phyloP scores from a whole-genome alignment of 2,888 invertebrate species.

The Drosophila paramelanica region DNA sequence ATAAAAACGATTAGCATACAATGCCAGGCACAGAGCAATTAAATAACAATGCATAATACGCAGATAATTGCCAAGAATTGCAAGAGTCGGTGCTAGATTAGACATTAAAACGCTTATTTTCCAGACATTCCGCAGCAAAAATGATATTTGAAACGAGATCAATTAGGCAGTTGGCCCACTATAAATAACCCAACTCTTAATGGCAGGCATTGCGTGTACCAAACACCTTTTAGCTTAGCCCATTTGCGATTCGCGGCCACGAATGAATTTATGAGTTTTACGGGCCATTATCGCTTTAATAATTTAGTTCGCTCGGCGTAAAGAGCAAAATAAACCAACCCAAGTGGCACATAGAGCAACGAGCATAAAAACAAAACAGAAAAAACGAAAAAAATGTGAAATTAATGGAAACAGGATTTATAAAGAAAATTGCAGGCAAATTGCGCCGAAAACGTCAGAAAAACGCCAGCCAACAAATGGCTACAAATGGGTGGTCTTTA shows the following conservation, averaged over 20 bases:
- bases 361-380: slow-evolving; percentile 12
- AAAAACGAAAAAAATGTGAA: slow-evolving; percentile 1
- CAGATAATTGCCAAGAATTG: slow-evolving; percentile 24
- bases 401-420: slow-evolving; percentile 18
- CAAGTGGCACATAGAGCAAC: slow-evolving; percentile 14
- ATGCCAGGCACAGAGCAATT: slow-evolving; percentile 22
- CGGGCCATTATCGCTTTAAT: slow-evolving; percentile 73
- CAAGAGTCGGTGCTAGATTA: slow-evolving; percentile 3
- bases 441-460: slow-evolving; percentile 27
- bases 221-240: slow-evolving; percentile 41
- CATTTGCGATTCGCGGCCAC: slow-evolving; percentile 36
- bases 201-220: slow-evolving; percentile 29
- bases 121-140: slow-evolving; percentile 1
- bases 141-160: slow-evolving; percentile 40
- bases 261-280: slow-evolving; percentile 65
- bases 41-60: slow-evolving; percentile 25
- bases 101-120: slow-evolving; percentile 2
- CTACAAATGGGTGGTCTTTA: slow-evolving; percentile 36
- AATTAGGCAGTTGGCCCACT: slow-evolving; percentile 34
- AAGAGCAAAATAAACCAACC: slow-evolving; percentile 29
- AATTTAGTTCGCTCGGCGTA: slow-evolving; percentile 60
- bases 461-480: not conserved
- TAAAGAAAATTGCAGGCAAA: slow-evolving; percentile 56
- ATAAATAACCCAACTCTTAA: slow-evolving; percentile 48
- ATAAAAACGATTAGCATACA: slow-evolving; percentile 56